phyloP scores from a whole-genome alignment of 2,113 vertebrate species.

The Melanerpes aurifrons region DNA sequence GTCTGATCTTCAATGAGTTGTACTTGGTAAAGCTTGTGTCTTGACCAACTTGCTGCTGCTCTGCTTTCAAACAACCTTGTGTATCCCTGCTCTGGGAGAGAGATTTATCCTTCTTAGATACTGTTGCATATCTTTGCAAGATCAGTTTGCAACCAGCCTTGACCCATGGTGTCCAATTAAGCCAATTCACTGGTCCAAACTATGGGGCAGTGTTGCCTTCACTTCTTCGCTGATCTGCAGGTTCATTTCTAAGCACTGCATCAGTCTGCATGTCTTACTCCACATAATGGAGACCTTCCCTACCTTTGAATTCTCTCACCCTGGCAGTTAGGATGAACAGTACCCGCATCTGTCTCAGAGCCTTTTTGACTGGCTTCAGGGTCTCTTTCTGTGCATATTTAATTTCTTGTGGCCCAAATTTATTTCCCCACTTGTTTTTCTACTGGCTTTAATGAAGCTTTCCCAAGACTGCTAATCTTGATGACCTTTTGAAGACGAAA shows the following conservation, averaged over 20 bases:
- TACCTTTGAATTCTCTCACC: background rate
- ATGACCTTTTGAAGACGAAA: constrained; percentile 50
- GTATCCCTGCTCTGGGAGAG: background rate
- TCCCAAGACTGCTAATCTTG: constrained; percentile 36
- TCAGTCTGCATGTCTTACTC: background rate
- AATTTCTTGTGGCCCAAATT: constrained; percentile 26
- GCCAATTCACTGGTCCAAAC: background rate
- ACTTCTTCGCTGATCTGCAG: background rate
- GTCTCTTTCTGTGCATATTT: background rate
- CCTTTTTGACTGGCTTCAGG: background rate
- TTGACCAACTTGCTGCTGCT: background rate
- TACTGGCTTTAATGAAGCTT: constrained; percentile 20
- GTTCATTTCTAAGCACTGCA: background rate
- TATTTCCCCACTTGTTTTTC: constrained; percentile 26
- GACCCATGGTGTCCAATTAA: background rate
- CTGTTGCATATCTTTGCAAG: background rate
- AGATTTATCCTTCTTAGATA: background rate
- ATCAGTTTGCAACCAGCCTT: background rate
- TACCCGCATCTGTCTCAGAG: background rate
- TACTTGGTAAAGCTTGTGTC: background rate
- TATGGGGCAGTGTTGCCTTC: background rate
- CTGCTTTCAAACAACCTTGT: background rate
- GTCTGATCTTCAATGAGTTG: background rate
- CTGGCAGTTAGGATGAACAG: rapidly evolving
- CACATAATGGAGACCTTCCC: rapidly evolving